Evolutionary conservation across 2,113 vertebrate species (phyloP), one percentile per base, ranked within the genome.

Genomic region (Osmerus mordax): DNA sequence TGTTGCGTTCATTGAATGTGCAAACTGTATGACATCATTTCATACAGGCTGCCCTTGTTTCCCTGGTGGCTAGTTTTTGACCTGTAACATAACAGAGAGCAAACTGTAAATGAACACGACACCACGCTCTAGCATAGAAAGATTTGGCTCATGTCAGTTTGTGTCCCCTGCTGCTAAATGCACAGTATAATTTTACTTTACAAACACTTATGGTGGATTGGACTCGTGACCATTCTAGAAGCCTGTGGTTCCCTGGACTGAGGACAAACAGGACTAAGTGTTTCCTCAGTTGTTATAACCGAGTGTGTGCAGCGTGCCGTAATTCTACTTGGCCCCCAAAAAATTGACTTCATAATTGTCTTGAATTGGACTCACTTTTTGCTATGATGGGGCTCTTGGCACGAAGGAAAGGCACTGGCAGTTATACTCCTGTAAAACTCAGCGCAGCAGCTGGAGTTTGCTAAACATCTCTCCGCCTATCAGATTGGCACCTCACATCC

Each of bases 151-250:
- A 47, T 54, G 29, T 21, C 51, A 29, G 23, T 65, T 25, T 51
- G 36, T 23, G 32, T 47, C 36, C 19, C 71, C 58, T 54, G 36
- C 67, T 52, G 18, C 41, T 15, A 61, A 54, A 28, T 9, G 54
- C 7, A 29, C 19, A 28, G 19, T 23, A 41, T 80, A 41, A 11
- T 13, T 73, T 76, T 72, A 74, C 79, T 80, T 12, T 67, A 1
- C 63, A 74, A 74, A 79, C 59, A 74, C 41, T 19, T 36, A 4
- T 13, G 64, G 3, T 18, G 55, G 47, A 71, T 52, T 51, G 58
- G 58, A 14, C 16, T 47, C 23, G 19, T 76, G 60, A 5, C 61
- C 21, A 9, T 52, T 7, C 56, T 61, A 55, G 47, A 18, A 21
- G 19, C 1, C 59, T 19, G 36, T 65, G 58, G 16, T 51, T 56